Evolutionary conservation across 2,797 vertebrate species (phyloP), one percentile per base, ranked within the genome.

Genomic region (Oophaga sylvatica): DNA sequence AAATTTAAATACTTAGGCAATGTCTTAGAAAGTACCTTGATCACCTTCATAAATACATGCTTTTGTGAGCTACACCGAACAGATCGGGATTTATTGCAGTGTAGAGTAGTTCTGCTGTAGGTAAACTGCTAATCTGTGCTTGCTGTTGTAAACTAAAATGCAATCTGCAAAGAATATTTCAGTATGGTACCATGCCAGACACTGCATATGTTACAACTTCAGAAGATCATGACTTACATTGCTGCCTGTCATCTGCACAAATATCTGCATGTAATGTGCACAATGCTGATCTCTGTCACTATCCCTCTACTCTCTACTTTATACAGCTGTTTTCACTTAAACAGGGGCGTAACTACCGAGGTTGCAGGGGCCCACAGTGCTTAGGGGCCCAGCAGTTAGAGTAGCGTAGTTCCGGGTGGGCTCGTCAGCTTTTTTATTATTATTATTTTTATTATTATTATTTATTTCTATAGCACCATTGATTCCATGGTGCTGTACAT

Each of bases 291-390:
- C 22, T 22, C 26, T 60, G 77, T 60, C 53, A 71, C 22, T 31
- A 86, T 86, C 56, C 53, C 67, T 45, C 29, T 20, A 26, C 26
- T 26, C 26, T 26, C 26, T 26, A 70, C 77, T 80, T 41, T 80
- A 7, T 53, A 80, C 85, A 86, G 77, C 77, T 80, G 85, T 60
- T 80, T 86, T 71, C 65, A 45, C 85, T 86, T 86, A 19, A 19
- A 26, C 26, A 26, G 26, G 26, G n/a, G n/a, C n/a, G n/a, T n/a
- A n/a, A n/a, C n/a, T n/a, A n/a, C n/a, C n/a, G n/a, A n/a, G n/a
- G n/a, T n/a, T n/a, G n/a, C n/a, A n/a, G n/a, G n/a, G n/a, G n/a
- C n/a, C n/a, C n/a, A n/a, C n/a, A n/a, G n/a, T n/a, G n/a, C n/a
- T n/a, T n/a, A n/a, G n/a, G n/a, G n/a, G n/a, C n/a, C n/a, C n/a